Evolutionary conservation across 1,140 invertebrate species (phyloP).

Genomic region (Drosophila navojoa): DNA sequence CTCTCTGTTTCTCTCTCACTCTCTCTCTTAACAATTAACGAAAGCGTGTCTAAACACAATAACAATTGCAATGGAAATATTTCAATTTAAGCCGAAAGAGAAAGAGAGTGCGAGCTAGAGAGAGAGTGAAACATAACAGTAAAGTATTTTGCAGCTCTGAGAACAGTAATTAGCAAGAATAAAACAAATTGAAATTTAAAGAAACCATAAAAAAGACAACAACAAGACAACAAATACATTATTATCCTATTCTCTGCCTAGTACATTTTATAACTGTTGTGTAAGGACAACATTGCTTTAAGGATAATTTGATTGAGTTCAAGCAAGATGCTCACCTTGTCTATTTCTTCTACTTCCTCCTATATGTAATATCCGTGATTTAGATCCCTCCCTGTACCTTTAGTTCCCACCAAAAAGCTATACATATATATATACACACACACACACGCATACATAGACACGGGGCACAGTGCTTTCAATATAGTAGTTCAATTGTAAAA

Average conservation of each 20-base stretch:
- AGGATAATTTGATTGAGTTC: not conserved
- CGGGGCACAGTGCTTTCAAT: conserved; percentile 68
- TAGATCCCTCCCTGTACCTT: conserved; percentile 4
- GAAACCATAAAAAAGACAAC: not conserved
- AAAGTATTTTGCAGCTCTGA: too few relatives aligned
- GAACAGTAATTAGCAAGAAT: too few relatives aligned
- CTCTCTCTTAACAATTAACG: conserved; percentile 3
- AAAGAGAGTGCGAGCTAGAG: not conserved
- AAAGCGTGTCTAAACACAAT: conserved; percentile 17
- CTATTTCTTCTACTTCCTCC: not conserved
- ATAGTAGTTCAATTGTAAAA: conserved; percentile 60
- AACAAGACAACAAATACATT: not conserved
- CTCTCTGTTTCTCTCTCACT: not conserved
- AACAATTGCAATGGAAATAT: not conserved
- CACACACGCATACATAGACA: conserved; percentile 23
- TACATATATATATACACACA: conserved; percentile 11
- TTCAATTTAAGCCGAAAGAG: not conserved
- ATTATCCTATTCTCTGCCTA: not conserved
- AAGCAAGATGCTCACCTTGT: not conserved
- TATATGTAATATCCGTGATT: not conserved
- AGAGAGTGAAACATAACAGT: not conserved
- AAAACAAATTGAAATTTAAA: not conserved
- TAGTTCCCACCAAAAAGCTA: conserved; percentile 11
- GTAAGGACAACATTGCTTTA: too few relatives aligned
- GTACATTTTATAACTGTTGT: not conserved